Conservation (phyloP, 2,888 invertebrate species). For the Habrosyne pyritoides region DNA sequence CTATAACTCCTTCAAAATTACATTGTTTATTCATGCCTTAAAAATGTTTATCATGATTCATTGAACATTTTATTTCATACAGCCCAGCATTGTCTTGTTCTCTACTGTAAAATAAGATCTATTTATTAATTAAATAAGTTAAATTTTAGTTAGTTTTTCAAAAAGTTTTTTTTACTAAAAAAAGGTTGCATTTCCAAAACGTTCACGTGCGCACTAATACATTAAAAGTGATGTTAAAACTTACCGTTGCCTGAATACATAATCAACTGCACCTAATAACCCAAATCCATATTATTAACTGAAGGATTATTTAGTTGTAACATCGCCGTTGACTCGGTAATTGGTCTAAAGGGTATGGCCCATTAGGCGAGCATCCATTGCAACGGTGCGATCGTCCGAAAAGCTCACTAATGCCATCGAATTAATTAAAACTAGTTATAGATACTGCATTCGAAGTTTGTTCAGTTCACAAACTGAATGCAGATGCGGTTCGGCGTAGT, state of each 20-base stretch:
- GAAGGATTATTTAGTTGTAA: constrained; percentile 14
- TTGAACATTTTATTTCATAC: too few species aligned
- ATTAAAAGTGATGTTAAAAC: not conserved
- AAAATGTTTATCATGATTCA: too few species aligned
- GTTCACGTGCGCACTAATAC: too few species aligned
- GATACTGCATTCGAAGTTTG: constrained; percentile 22
- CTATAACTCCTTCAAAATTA: too few species aligned
- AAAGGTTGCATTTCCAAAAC: not conserved
- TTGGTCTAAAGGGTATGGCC: constrained; percentile 19
- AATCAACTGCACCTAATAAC: not conserved
- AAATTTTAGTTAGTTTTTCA: too few species aligned
- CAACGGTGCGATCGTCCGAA: constrained; percentile 39
- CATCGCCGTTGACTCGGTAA: constrained; percentile 13
- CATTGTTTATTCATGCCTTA: too few species aligned
- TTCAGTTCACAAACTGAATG: constrained; percentile 15
- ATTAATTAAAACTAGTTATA: constrained; percentile 46
- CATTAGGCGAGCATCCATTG: constrained; percentile 40
- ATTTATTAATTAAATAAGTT: too few species aligned
- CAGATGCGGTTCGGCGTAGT: constrained; percentile 13
- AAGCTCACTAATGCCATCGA: constrained; percentile 40
- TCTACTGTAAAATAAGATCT: too few species aligned
- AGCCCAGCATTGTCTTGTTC: too few species aligned
- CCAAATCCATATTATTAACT: not conserved
- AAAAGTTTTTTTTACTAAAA: not conserved
- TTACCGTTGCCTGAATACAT: not conserved